Evolutionary conservation across 2,888 invertebrate species (phyloP), one percentile per base, ranked within the genome.

Genomic region (Scaptomyza polygonia): DNA sequence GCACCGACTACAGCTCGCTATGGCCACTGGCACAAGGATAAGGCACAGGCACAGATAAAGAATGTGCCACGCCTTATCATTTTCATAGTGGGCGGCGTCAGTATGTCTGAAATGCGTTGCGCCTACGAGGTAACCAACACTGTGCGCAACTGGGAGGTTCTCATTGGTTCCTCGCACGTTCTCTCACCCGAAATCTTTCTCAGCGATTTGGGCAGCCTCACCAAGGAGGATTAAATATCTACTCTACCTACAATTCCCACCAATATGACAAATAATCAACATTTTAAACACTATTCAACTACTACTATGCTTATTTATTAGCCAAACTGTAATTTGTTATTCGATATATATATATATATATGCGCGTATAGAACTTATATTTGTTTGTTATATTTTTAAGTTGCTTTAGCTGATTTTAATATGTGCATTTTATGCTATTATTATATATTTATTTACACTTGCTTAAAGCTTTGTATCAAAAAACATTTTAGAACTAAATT

Each of bases 11-110:
- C 98, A 92, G 98, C 97, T 27, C 95, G 99, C 44, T 99, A 99
- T 90, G 99, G 99, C 12, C 98, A 99, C 89, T 99, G 99, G 99
- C 99, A 99, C 92, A 98, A 99, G 92, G 99, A 99, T 88, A 98
- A 98, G 89, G 97, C 97, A n/a, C 97, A 97, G 89, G 95, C 96
- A 83, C 97, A 97, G 27, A 95, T 97, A 65, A 97, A 98, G 92
- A 98, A 98, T 90, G 98, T 99, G 18, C 99, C 99, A 30, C 95
- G 99, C 36, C 93, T 99, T 30, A 96, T 99, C 77, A 96, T 99
- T 25, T 99, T 99, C 92, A 94, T 99, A 71, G 97, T 99, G 72
- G 99, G 99, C 72, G 99, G 99, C 82, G 94, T 97, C 34, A 96
- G 96, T 78, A 99, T 97, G 93, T 98, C 98, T 0, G 99, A 99